phyloP scores from a whole-genome alignment of 1,140 invertebrate species.

The Lethrus apterus region DNA sequence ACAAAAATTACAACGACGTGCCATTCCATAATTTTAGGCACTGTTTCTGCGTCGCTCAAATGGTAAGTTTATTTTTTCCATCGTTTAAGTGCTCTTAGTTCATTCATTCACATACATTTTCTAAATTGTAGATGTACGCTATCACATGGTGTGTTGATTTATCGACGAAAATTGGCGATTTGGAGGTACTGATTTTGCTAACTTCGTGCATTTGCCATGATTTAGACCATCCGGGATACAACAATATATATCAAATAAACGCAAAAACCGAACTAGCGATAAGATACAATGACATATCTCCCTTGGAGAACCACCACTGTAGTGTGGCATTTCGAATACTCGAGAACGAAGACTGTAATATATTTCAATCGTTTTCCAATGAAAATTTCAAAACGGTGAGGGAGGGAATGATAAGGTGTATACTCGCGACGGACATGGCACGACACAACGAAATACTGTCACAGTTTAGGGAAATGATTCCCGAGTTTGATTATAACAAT shows the following conservation, averaged over 20 bases:
- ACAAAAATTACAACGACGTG: constrained; percentile 84
- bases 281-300: constrained; percentile 83
- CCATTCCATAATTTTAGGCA: constrained; percentile 88
- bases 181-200: constrained; percentile 72
- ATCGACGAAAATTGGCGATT: constrained; percentile 58
- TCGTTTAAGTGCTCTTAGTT: constrained; percentile 1
- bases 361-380: constrained; percentile 60
- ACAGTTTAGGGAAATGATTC: constrained; percentile 62
- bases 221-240: constrained; percentile 86
- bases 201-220: constrained; percentile 86
- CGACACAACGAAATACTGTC: constrained; percentile 79
- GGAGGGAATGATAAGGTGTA: constrained; percentile 79
- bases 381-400: constrained; percentile 56
- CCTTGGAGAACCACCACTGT: constrained; percentile 84
- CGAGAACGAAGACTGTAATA: constrained; percentile 69
- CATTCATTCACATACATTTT: no score
- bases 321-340: constrained; percentile 78
- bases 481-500: constrained; percentile 68
- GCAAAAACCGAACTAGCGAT: constrained; percentile 77
- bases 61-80: constrained; percentile 64
- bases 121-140: constrained; percentile 71
- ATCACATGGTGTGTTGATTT: constrained; percentile 69
- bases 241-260: constrained; percentile 86
- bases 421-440: constrained; percentile 81
- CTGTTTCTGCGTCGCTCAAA: constrained; percentile 85